Conservation (phyloP, 1,140 invertebrate species). For the Penaeus chinensis region DNA sequence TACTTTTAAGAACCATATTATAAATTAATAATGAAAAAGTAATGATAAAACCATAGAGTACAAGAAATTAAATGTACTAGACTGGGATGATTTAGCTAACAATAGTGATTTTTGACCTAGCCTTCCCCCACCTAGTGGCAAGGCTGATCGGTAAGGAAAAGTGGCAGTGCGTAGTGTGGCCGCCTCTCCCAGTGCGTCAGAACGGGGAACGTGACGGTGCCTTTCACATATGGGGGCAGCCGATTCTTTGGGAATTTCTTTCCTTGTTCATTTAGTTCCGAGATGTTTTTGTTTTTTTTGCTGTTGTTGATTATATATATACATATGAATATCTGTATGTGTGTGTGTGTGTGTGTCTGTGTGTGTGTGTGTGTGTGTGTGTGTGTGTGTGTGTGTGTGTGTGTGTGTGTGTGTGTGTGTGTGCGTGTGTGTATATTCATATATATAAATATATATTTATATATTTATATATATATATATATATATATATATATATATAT, state of each 20-base stretch:
- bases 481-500: constrained; percentile 26
- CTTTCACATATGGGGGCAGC: neutral
- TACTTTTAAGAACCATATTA: too few species aligned
- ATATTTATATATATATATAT: constrained; percentile 23
- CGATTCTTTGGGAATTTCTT: neutral
- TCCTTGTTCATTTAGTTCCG: neutral
- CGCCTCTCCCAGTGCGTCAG: neutral
- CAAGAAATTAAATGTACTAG: constrained; percentile 2
- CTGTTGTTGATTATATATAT: neutral
- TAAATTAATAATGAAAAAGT: neutral
- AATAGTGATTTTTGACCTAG: constrained; percentile 50
- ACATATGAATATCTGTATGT: too few species aligned
- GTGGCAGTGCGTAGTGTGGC: constrained; percentile 14
- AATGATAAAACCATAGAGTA: neutral
- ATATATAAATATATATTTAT: constrained; percentile 19
- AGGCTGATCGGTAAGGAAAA: constrained; percentile 59
- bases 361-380: too few species aligned
- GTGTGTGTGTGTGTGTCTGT: too few species aligned
- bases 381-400: too few species aligned
- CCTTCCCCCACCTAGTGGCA: constrained; percentile 59
- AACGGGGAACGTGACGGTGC: constrained; percentile 32
- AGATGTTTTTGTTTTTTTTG: neutral
- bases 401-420: too few species aligned
- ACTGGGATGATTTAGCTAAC: constrained; percentile 34
- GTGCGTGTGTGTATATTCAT: neutral